Evolutionary conservation across 1,140 invertebrate species (phyloP), one percentile per base, ranked within the genome.

Genomic region (Bilobella aurantiaca): DNA sequence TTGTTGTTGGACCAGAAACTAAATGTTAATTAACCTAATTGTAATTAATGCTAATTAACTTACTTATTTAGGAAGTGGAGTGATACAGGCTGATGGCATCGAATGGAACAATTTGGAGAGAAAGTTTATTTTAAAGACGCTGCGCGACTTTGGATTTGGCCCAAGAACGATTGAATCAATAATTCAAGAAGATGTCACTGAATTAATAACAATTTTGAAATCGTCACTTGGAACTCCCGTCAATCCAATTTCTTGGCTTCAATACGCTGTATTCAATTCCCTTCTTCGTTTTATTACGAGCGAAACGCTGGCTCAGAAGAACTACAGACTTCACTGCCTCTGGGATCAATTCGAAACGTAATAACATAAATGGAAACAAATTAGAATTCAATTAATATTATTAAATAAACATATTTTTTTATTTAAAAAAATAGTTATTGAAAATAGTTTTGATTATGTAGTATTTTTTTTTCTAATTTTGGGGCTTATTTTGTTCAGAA

Each of bases 401-500:
- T n/a, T n/a, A n/a, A n/a, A n/a, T n/a, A n/a, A n/a, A n/a, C n/a
- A 23, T 12, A 12, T 53, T 53, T 53, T 23, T 23, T 18, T 42
- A 42, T 8, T 8, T 42, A 42, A 18, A 42, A 42, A 42, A 42
- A 42, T 42, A 49, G 14, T 53, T 8, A 18, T n/a, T n/a, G n/a
- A n/a, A n/a, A n/a, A n/a, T n/a, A n/a, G n/a, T n/a, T n/a, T n/a
- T n/a, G n/a, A n/a, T n/a, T n/a, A n/a, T n/a, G n/a, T n/a, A n/a
- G n/a, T n/a, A 63, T 28, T 56, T 56, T 16, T 49, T 8, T 23
- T 14, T 14, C 8, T 3, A n/a, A n/a, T n/a, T n/a, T n/a, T n/a
- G n/a, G 29, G 14, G 46, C 46, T 56, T 23, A 58, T 46, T 47
- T 49, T 46, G 42, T 68, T 68, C 31, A 65, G 27, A 27, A 62